These are phyloP conservation scores for Tetramorium parvispinum DNA, from an alignment of 1,140 invertebrate species.

Conservation along the genomic window DNA sequence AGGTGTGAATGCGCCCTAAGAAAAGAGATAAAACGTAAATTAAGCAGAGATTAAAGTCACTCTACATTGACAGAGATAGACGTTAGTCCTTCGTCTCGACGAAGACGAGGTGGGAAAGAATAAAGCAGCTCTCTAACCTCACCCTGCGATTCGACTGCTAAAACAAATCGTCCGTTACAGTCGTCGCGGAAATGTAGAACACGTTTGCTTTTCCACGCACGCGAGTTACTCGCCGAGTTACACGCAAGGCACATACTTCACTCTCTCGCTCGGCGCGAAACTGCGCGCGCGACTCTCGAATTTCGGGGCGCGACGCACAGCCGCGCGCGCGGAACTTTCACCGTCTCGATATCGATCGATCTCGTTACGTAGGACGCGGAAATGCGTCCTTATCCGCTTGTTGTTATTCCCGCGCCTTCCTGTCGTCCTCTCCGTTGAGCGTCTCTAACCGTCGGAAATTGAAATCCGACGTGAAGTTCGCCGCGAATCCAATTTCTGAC, in stretches of 20 bases:
- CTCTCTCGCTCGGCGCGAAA: constrained; percentile 9
- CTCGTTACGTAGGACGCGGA: constrained; percentile 17
- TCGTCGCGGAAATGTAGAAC: not conserved
- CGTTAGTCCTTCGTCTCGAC: too few species aligned
- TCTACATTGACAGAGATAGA: too few species aligned
- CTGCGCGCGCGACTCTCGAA: constrained; percentile 29
- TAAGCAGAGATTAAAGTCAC: too few species aligned
- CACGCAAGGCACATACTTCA: not conserved
- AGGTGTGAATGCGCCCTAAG: too few species aligned
- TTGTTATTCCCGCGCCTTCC: not conserved
- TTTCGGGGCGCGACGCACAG: not conserved
- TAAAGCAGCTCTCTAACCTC: not conserved
- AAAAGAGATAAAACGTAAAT: too few species aligned
- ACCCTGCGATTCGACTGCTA: not conserved
- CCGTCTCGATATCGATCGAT: constrained; percentile 29
- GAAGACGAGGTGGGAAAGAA: not conserved
- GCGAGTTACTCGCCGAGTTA: not conserved
- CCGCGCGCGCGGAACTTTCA: constrained; percentile 12
- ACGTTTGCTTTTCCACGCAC: not conserved
- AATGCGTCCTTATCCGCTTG: not conserved
- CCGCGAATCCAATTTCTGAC: not conserved
- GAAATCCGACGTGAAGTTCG: too few species aligned
- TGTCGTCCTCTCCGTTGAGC: not conserved
- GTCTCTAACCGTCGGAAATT: not conserved
- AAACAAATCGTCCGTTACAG: not conserved